These are phyloP conservation scores for Anser brachyrhynchus DNA, from an alignment of 2,113 vertebrate genomes.

Conservation along the genomic window DNA sequence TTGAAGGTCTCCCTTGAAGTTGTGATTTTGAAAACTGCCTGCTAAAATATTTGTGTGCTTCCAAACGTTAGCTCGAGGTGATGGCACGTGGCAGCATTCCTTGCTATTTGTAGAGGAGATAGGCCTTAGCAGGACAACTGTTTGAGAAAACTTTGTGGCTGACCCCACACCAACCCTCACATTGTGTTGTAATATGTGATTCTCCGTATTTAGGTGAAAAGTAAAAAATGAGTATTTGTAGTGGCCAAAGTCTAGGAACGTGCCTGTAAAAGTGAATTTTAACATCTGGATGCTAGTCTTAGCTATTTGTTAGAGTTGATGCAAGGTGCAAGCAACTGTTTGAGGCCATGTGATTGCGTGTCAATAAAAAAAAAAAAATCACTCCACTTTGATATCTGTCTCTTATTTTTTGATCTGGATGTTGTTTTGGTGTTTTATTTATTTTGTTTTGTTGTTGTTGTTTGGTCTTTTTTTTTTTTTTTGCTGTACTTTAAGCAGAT, in stretches of 20 bases:
- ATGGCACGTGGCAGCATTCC: neutral
- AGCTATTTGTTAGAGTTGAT: neutral
- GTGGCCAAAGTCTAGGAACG: neutral
- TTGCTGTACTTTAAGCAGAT: constrained; percentile 1
- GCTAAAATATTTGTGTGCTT: neutral
- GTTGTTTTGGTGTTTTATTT: neutral
- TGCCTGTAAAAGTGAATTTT: neutral
- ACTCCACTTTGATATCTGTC: neutral
- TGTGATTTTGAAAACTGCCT: neutral
- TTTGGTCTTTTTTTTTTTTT: neutral
- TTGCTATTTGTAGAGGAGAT: neutral
- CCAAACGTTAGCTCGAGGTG: neutral
- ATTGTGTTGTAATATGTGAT: neutral
- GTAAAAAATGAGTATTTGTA: neutral
- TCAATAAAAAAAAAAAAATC: neutral
- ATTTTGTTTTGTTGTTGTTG: no score
- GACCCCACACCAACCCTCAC: neutral
- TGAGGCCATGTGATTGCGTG: neutral
- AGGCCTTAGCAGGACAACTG: neutral
- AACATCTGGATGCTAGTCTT: neutral
- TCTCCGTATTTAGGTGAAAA: neutral
- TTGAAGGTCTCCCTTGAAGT: neutral
- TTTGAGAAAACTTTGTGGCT: neutral
- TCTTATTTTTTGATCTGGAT: constrained; percentile 17
- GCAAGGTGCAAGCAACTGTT: neutral